Evolutionary conservation across 2,797 vertebrate species (phyloP).

Genomic region (Agapornis canus): DNA sequence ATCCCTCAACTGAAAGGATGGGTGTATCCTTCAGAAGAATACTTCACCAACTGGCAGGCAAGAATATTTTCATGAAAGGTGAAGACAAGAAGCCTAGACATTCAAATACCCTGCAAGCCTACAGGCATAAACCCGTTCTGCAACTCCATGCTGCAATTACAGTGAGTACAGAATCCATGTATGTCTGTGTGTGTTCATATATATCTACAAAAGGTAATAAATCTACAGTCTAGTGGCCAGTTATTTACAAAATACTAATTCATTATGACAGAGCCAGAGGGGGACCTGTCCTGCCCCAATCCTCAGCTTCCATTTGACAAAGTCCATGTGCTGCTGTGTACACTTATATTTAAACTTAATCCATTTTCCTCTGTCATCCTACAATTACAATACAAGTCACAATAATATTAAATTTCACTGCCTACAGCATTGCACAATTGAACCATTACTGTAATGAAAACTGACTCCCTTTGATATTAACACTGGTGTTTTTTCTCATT

Average conservation of each 20-base stretch:
- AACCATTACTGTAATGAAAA: slow-evolving; percentile 75
- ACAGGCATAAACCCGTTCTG: slow-evolving; percentile 67
- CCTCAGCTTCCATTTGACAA: slow-evolving; percentile 31
- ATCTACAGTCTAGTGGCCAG: slow-evolving; percentile 24
- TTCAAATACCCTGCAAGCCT: slow-evolving; percentile 44
- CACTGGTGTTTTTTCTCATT: slow-evolving; percentile 70
- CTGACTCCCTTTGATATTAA: slow-evolving; percentile 75
- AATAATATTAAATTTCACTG: slow-evolving; percentile 80
- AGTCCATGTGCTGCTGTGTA: slow-evolving; percentile 35
- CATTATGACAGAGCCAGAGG: slow-evolving; percentile 47
- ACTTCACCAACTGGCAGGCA: slow-evolving; percentile 59
- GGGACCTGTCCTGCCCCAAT: slow-evolving; percentile 1
- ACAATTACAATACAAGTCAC: slow-evolving; percentile 75
- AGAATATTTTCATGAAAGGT: slow-evolving; percentile 67
- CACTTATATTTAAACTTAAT: slow-evolving; percentile 70
- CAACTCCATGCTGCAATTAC: slow-evolving; percentile 51
- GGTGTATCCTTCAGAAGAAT: slow-evolving; percentile 39
- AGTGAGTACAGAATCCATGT: background rate
- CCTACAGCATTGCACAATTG: slow-evolving; percentile 68
- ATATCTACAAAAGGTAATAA: slow-evolving; percentile 24
- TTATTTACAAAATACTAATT: slow-evolving; percentile 69
- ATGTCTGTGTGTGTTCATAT: background rate
- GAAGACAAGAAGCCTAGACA: slow-evolving; percentile 72
- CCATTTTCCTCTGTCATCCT: slow-evolving; percentile 73
- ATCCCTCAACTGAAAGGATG: background rate